Percentiles rank a stretch among this genome's conserved stretches.
These are phyloP conservation scores for Sardina pilchardus DNA, from an alignment of 2,113 vertebrate genomes.

Conservation along the genomic window DNA sequence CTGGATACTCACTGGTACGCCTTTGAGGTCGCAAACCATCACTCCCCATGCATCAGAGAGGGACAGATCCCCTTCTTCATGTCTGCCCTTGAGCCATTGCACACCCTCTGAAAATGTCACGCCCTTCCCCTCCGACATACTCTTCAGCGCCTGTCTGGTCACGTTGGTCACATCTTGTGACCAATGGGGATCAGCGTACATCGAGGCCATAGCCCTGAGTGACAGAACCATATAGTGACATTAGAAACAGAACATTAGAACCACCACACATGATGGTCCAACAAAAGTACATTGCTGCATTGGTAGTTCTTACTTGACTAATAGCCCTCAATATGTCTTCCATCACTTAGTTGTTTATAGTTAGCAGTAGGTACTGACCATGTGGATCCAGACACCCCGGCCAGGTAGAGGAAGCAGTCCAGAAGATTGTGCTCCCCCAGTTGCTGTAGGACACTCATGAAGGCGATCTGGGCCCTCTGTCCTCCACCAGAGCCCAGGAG, in stretches of 20 bases:
- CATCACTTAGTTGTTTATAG: too few relatives aligned
- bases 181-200: background rate
- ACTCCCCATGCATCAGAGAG: background rate
- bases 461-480: background rate
- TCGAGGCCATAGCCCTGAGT: background rate
- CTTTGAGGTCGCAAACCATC: background rate
- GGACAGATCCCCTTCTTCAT: background rate
- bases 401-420: background rate
- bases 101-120: background rate
- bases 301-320: background rate
- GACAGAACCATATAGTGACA: too few relatives aligned
- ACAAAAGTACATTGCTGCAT: background rate
- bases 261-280: background rate
- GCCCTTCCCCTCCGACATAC: background rate
- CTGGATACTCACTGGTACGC: background rate
- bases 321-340: too few relatives aligned
- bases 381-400: background rate
- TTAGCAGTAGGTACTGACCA: background rate
- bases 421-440: background rate
- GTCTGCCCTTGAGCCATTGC: background rate
- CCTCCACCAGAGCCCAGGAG: background rate
- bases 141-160: background rate
- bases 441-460: background rate
- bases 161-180: background rate
- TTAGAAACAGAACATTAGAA: background rate